Evolutionary conservation across 2,888 invertebrate species (phyloP), one percentile per base, ranked within the genome.

Genomic region (Xestia sexstrigata): DNA sequence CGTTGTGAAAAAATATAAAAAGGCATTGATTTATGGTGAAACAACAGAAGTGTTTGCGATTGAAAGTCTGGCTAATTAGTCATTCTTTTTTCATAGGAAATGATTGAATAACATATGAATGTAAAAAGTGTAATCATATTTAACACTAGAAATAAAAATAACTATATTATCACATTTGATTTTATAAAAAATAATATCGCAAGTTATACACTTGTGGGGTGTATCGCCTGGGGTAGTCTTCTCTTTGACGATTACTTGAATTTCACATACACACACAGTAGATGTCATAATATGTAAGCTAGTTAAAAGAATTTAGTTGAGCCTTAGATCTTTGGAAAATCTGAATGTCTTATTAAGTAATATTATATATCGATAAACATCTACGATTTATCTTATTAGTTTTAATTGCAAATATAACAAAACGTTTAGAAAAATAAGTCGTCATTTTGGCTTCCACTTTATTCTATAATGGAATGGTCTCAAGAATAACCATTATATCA

Each of bases 381-480:
- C 95, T 96, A 96, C 93, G 90, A 91, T 93, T 94, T 93, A 95
- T 91, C 92, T 94, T 94, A 94, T 92, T 90, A 91, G 89, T 92
- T 92, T 94, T 91, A 94, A 93, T 95, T 94, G 96, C 95, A 94
- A 95, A 94, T 95, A 94, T 96, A 96, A 96, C 95, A 96, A 96
- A 96, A 96, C 87, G 92, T 94, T 95, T 96, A 96, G 95, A 96
- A 96, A 96, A 96, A 96, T 96, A 96, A 96, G 94, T 96, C 95
- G 93, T 95, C 94, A 95, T 95, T 96, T 96, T 96, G 96, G 96
- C 96, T 95, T 96, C 95, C 93, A 95, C 94, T 94, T 94, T 94
- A 95, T 90, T 91, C 90, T 95, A 93, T 92, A 95, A 95, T 96
- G 96, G 96, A 96, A 96, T 96, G 96, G 96, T 95, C 93, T 95